phyloP scores from a whole-genome alignment of 2,113 vertebrate species.

The Myodes glareolus region DNA sequence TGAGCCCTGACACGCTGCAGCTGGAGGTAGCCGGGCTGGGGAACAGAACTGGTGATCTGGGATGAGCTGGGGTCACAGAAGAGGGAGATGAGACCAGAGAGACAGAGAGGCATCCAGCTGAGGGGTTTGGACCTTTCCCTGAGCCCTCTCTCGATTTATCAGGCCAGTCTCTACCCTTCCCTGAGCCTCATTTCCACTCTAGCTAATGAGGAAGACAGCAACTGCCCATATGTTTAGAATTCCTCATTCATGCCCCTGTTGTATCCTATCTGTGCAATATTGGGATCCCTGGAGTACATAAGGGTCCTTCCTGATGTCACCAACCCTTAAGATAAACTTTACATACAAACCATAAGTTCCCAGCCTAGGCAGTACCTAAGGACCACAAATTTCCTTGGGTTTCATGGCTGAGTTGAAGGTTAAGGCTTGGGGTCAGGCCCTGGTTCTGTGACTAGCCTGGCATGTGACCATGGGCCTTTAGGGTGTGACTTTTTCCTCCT shows the following conservation, averaged over 20 bases:
- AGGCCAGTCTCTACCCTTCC: neutral
- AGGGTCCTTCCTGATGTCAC: neutral
- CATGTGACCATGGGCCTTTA: neutral
- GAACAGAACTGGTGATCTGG: rapidly evolving
- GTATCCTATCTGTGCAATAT: neutral
- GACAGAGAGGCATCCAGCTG: neutral
- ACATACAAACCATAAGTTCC: neutral
- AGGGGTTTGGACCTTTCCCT: neutral
- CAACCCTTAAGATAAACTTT: neutral
- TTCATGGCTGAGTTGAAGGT: neutral
- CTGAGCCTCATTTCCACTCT: neutral
- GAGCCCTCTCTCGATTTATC: neutral
- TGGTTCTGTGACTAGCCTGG: neutral
- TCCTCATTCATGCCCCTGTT: neutral
- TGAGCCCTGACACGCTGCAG: conserved; percentile 91
- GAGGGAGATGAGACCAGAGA: neutral
- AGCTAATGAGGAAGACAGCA: neutral
- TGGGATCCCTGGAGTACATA: neutral
- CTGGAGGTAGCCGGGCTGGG: conserved; percentile 90
- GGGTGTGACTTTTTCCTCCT: neutral
- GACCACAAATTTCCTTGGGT: neutral
- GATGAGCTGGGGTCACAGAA: neutral
- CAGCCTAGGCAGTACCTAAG: neutral
- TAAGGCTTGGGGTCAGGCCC: neutral
- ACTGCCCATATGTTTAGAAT: neutral